These are phyloP conservation scores for Vombatus ursinus DNA, from an alignment of 2,113 vertebrate species.

Conservation along the genomic window DNA sequence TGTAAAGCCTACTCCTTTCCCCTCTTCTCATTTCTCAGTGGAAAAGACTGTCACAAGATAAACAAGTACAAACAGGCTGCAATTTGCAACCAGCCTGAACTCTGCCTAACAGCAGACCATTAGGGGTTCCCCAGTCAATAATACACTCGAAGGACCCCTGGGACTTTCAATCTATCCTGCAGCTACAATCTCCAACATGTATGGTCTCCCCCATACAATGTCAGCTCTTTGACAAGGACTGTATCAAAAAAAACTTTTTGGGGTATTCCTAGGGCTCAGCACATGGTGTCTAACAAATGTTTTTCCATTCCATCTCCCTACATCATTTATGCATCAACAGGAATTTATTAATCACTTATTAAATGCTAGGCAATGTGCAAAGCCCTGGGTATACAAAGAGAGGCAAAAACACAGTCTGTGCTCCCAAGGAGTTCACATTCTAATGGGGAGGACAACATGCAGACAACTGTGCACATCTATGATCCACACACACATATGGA, in stretches of 20 bases:
- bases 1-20: neutral
- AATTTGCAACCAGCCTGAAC: neutral
- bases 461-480: neutral
- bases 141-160: neutral
- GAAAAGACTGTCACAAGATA: neutral
- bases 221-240: too few relatives aligned
- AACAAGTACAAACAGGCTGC: neutral
- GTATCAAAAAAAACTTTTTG: too few relatives aligned
- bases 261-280: too few relatives aligned
- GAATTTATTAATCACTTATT: too few relatives aligned
- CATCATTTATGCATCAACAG: too few relatives aligned
- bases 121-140: neutral
- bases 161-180: neutral
- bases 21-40: neutral
- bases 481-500: neutral
- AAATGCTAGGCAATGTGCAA: too few relatives aligned
- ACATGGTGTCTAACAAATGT: too few relatives aligned
- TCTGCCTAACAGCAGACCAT: too few relatives aligned
- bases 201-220: too few relatives aligned
- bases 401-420: neutral
- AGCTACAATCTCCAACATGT: neutral
- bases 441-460: neutral
- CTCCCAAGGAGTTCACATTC: neutral
- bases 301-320: too few relatives aligned
- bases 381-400: too few relatives aligned